Percentiles rank a stretch among this genome's conserved stretches.
phyloP scores from a whole-genome alignment of 2,113 vertebrate genomes.

The Corythoichthys intestinalis region DNA sequence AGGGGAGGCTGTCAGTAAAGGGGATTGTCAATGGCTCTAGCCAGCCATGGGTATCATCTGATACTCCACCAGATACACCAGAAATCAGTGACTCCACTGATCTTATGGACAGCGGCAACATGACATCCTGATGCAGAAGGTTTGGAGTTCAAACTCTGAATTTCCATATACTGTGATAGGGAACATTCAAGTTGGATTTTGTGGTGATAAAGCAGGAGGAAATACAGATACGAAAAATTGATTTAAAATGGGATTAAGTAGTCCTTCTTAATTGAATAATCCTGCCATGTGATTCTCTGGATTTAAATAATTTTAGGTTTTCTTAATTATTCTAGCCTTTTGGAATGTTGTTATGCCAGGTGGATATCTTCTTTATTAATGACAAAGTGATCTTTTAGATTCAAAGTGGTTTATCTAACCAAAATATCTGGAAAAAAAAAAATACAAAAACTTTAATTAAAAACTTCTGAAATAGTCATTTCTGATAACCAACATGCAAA shows the following conservation, averaged over 20 bases:
- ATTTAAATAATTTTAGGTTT: background rate
- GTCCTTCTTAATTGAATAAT: background rate
- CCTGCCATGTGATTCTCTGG: background rate
- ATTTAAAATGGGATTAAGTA: background rate
- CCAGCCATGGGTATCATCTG: slow-evolving; percentile 50
- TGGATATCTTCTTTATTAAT: no score
- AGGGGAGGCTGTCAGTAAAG: slow-evolving; percentile 48
- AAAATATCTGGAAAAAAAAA: no score
- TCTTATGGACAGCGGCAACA: slow-evolving; percentile 26
- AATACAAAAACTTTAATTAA: no score
- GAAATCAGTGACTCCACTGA: slow-evolving; percentile 51
- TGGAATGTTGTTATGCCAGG: background rate
- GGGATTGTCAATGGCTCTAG: slow-evolving; percentile 50
- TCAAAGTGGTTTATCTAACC: no score
- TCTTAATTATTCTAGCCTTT: background rate
- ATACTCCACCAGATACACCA: slow-evolving; percentile 23
- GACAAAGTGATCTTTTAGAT: no score
- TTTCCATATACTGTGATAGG: slow-evolving; percentile 16
- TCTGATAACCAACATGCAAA: no score
- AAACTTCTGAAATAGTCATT: no score
- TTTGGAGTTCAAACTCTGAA: slow-evolving; percentile 7
- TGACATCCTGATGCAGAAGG: slow-evolving; percentile 21
- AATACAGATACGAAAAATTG: background rate
- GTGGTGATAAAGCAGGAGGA: background rate
- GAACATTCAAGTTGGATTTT: background rate